Evolutionary conservation across 2,113 vertebrate genomes (phyloP).

Genomic region (Mus pahari): DNA sequence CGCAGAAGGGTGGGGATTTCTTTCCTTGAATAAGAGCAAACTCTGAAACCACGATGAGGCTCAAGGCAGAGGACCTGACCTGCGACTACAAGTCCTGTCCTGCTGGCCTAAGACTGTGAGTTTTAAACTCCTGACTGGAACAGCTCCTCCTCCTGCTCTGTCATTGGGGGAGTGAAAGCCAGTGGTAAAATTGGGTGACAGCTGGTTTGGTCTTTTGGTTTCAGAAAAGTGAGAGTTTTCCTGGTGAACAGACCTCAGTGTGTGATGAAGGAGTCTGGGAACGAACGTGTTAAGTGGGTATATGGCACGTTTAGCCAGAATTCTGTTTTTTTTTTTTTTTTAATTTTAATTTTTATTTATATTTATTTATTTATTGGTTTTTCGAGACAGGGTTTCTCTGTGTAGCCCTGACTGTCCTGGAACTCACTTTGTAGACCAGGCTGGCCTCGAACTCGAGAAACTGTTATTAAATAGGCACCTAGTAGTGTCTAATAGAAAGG

Average conservation of each 20-base stretch:
- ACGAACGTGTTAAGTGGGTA: background rate
- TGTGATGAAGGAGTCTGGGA: background rate
- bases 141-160: background rate
- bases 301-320: background rate
- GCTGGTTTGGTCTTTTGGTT: background rate
- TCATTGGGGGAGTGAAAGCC: background rate
- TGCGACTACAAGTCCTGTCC: background rate
- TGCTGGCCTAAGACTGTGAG: background rate
- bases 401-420: too few species aligned
- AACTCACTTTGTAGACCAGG: too few species aligned
- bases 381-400: too few species aligned
- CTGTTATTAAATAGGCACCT: background rate
- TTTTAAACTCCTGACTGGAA: background rate
- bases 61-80: background rate
- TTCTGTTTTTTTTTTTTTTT: too few species aligned
- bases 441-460: too few species aligned
- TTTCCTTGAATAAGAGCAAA: background rate
- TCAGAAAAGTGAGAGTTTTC: slow-evolving; percentile 3
- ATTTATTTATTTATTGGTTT: too few species aligned
- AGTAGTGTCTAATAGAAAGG: background rate
- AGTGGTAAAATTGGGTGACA: background rate
- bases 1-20: background rate
- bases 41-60: background rate
- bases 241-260: slow-evolving; percentile 1
- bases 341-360: too few species aligned